Percentiles rank a stretch among this genome's conserved stretches.
phyloP scores from a whole-genome alignment of 2,113 vertebrate species.

The Mionectes macconnelli region DNA sequence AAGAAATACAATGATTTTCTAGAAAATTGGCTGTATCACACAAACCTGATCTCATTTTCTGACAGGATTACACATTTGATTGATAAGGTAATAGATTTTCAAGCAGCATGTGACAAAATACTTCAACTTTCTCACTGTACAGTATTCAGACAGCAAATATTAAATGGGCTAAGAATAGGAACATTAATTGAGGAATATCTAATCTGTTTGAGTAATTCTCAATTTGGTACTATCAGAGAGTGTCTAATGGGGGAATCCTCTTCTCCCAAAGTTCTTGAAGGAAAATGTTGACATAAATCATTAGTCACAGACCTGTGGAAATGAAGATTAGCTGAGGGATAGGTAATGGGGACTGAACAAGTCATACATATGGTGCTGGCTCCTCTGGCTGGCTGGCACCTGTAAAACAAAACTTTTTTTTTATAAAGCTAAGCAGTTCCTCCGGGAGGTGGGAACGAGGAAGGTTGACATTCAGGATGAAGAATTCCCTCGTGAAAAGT shows the following conservation, averaged over 20 bases:
- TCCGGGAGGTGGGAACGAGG: neutral
- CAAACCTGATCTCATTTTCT: conserved; percentile 15
- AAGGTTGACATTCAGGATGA: neutral
- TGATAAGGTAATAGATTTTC: conserved; percentile 64
- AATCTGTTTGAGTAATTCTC: neutral
- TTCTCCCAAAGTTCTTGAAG: neutral
- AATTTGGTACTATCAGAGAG: neutral
- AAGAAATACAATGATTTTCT: conserved; percentile 6
- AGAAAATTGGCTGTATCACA: conserved; percentile 32
- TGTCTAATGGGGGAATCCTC: neutral
- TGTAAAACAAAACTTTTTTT: neutral
- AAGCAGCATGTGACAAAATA: conserved; percentile 59
- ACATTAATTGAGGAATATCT: conserved; percentile 15
- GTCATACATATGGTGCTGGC: fast-evolving
- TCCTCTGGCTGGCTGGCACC: neutral
- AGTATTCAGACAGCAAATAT: conserved; percentile 9
- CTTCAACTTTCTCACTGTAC: conserved; percentile 12
- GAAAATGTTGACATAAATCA: neutral
- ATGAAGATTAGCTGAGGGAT: neutral
- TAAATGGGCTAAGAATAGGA: conserved; percentile 1
- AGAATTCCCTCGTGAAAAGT: neutral
- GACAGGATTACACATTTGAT: conserved; percentile 55
- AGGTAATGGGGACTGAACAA: neutral
- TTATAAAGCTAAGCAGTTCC: neutral
- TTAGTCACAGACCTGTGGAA: neutral